Evolutionary conservation across 2,113 vertebrate genomes (phyloP).

Genomic region (Ondatra zibethicus): DNA sequence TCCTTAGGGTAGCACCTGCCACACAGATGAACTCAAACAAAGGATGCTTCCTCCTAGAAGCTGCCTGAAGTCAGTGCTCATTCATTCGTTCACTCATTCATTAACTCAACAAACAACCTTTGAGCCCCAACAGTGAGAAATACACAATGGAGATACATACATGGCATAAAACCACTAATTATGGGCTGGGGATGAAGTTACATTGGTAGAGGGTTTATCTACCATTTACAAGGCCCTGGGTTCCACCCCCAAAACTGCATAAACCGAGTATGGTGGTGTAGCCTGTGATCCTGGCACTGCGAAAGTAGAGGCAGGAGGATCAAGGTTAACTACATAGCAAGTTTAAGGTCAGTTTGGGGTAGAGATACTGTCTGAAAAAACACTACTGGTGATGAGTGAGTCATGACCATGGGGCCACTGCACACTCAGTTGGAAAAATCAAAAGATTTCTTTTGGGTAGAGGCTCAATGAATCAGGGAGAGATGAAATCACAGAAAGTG

Average conservation of each 20-base stretch:
- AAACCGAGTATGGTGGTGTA: background rate
- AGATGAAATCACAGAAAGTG: background rate
- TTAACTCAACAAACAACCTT: background rate
- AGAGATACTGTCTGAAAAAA: background rate
- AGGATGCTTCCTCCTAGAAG: background rate
- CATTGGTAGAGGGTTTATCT: background rate
- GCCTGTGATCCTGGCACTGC: background rate
- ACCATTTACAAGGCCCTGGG: background rate
- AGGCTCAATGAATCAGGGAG: background rate
- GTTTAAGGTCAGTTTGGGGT: background rate
- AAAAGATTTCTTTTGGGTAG: too few species aligned
- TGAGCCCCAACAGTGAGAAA: background rate
- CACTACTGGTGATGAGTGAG: background rate
- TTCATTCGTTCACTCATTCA: background rate
- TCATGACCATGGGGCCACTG: background rate
- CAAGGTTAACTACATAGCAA: background rate
- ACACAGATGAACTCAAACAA: background rate
- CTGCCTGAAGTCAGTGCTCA: background rate
- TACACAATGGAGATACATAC: accelerated
- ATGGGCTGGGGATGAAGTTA: background rate
- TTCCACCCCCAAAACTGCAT: background rate
- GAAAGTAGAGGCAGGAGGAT: background rate
- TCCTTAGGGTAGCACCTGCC: background rate
- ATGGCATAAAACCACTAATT: background rate
- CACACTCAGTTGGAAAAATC: background rate